A percentile compares a stretch with the other conserved stretches of the same genome.
phyloP scores from a whole-genome alignment of 2,797 vertebrate genomes.

The Amblyraja radiata region DNA sequence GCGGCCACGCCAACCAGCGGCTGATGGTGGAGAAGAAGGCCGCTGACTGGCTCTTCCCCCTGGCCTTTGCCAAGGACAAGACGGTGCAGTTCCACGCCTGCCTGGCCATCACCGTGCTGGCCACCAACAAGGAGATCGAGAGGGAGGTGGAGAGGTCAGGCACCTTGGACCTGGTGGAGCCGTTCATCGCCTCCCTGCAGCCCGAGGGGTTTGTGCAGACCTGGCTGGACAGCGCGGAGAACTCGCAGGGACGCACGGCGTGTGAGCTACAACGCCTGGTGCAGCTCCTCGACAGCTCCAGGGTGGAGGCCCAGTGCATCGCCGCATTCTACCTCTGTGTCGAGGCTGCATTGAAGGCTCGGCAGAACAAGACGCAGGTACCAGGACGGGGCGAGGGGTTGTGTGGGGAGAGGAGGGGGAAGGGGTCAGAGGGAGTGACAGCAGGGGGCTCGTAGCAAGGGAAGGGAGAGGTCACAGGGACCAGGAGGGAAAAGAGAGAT shows the following conservation, averaged over 20 bases:
- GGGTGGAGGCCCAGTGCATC: conserved; percentile 88
- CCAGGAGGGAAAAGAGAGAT: not conserved
- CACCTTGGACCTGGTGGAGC: conserved; percentile 91
- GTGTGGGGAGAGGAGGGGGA: not conserved
- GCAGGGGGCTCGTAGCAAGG: not conserved
- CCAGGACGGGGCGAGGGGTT: not conserved
- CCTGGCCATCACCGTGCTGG: conserved; percentile 81
- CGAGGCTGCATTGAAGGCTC: conserved; percentile 83
- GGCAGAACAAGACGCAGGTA: conserved; percentile 89
- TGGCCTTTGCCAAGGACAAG: conserved; percentile 89
- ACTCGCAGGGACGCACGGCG: conserved; percentile 78
- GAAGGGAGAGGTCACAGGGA: not conserved
- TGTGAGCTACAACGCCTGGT: conserved; percentile 85
- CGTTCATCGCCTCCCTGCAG: conserved; percentile 85
- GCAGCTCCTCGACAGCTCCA: conserved; percentile 78
- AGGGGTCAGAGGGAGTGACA: not conserved
- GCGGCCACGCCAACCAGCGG: conserved; percentile 82
- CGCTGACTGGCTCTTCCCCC: conserved; percentile 90
- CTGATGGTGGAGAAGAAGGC: conserved; percentile 90
- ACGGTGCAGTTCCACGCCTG: conserved; percentile 86
- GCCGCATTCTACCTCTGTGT: conserved; percentile 89
- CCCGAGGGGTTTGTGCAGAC: conserved; percentile 75
- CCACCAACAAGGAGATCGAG: conserved; percentile 88
- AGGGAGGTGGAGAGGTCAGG: conserved; percentile 91
- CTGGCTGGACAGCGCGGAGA: conserved; percentile 77